Percentiles rank a stretch among this genome's conserved stretches.
Evolutionary conservation across 2,888 invertebrate genomes (phyloP).

Genomic region (Clunio marinus): DNA sequence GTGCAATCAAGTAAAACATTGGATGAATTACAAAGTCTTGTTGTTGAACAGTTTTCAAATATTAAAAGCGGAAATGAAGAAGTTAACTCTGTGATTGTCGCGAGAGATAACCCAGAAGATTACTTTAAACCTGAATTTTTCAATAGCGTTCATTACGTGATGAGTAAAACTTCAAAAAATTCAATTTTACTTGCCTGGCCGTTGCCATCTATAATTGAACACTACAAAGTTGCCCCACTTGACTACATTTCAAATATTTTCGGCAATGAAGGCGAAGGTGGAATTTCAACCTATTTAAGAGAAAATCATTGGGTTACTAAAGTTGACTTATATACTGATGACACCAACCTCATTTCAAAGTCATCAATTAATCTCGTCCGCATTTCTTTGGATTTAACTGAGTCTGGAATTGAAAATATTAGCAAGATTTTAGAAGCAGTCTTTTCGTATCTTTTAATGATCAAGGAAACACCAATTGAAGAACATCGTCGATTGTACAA

Average conservation of each 20-base stretch:
- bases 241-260: conserved; percentile 72
- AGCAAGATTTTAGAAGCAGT: conserved; percentile 72
- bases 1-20: conserved; percentile 61
- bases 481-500: conserved; percentile 60
- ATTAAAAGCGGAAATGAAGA: conserved; percentile 3
- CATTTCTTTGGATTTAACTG: conserved; percentile 69
- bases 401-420: conserved; percentile 67
- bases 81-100: background rate
- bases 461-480: conserved; percentile 63
- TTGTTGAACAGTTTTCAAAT: background rate
- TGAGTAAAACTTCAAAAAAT: conserved; percentile 68
- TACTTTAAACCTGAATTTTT: conserved; percentile 46
- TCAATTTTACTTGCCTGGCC: conserved; percentile 56
- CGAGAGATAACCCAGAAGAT: background rate
- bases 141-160: conserved; percentile 60
- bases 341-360: conserved; percentile 66
- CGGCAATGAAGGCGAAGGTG: conserved; percentile 82
- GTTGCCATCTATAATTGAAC: conserved; percentile 45
- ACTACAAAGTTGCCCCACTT: conserved; percentile 52
- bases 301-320: conserved; percentile 56
- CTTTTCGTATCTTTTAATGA: conserved; percentile 74
- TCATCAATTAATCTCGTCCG: conserved; percentile 62
- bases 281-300: conserved; percentile 69
- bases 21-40: conserved; percentile 46
- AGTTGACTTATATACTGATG: conserved; percentile 44